A percentile compares a stretch with the other conserved stretches of the same genome.
phyloP scores from a whole-genome alignment of 2,888 invertebrate genomes.

The Mythimna albipuncta region DNA sequence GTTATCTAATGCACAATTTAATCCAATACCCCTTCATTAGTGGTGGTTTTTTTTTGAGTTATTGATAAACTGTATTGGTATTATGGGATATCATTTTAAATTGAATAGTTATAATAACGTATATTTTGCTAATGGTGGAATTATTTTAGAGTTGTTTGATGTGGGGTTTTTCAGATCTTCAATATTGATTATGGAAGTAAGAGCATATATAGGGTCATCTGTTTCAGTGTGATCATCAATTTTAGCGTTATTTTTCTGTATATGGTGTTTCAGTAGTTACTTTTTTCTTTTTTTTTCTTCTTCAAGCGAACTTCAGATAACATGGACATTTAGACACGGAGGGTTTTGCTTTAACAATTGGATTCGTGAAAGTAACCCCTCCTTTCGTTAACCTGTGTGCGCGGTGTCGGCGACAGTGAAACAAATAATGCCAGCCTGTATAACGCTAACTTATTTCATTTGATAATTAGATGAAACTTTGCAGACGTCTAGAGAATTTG shows the following conservation, averaged over 20 bases:
- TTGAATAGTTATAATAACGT: conserved; percentile 16
- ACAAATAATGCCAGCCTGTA: conserved; percentile 42
- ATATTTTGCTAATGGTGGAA: conserved; percentile 17
- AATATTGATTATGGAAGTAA: conserved; percentile 24
- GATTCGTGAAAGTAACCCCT: conserved; percentile 12
- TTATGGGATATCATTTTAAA: conserved; percentile 30
- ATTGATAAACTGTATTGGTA: conserved; percentile 21
- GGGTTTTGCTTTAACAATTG: conserved; percentile 17
- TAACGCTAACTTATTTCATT: conserved; percentile 48
- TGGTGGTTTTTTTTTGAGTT: conserved; percentile 34
- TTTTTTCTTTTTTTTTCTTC: no score
- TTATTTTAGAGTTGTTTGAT: conserved; percentile 14
- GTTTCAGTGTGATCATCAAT: no score
- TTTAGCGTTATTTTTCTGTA: no score
- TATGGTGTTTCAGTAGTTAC: no score
- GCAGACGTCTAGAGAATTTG: conserved; percentile 65
- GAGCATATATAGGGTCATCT: no score
- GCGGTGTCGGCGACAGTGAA: conserved; percentile 38
- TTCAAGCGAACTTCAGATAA: no score
- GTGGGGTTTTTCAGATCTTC: conserved; percentile 13
- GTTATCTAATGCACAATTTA: conserved; percentile 34
- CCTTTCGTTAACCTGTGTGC: conserved; percentile 6
- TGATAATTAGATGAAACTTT: conserved; percentile 62
- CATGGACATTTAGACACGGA: background rate
- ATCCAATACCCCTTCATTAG: conserved; percentile 35